Percentiles rank a stretch among this genome's conserved stretches.
phyloP scores from a whole-genome alignment of 1,140 invertebrate genomes.

The Hetaerina americana region DNA sequence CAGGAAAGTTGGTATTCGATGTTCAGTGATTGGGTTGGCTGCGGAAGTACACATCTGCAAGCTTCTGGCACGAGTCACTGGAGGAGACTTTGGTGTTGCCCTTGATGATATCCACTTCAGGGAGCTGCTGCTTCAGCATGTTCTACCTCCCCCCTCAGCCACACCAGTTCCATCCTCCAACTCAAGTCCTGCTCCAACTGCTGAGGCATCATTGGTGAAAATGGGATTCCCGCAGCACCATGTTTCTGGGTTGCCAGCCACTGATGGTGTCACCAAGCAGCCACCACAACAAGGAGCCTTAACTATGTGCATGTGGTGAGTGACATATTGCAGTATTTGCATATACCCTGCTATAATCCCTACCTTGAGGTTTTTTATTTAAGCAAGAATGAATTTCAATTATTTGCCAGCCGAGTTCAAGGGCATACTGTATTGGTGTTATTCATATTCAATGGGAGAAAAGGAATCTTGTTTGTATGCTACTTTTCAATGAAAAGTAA shows the following conservation, averaged over 20 bases:
- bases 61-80: slow-evolving; percentile 67
- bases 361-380: no score
- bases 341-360: no score
- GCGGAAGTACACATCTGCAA: slow-evolving; percentile 91
- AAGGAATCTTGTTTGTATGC: no score
- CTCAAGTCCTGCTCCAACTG: slow-evolving; percentile 30
- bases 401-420: no score
- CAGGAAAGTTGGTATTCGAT: slow-evolving; percentile 49
- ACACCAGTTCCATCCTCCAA: slow-evolving; percentile 18
- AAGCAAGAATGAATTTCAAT: no score
- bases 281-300: slow-evolving; percentile 45
- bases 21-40: slow-evolving; percentile 86
- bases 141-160: slow-evolving; percentile 77
- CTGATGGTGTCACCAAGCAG: slow-evolving; percentile 23
- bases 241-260: slow-evolving; percentile 17
- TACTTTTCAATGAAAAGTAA: no score
- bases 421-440: no score
- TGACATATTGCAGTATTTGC: no score
- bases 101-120: slow-evolving; percentile 84
- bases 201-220: slow-evolving; percentile 75
- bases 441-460: no score
- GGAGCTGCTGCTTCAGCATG: slow-evolving; percentile 61
- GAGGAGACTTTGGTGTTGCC: slow-evolving; percentile 73
- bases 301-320: slow-evolving; percentile 76
- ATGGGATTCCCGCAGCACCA: slow-evolving; percentile 80